Conservation (phyloP, 1,140 invertebrate species). For the Drosophila erecta region DNA sequence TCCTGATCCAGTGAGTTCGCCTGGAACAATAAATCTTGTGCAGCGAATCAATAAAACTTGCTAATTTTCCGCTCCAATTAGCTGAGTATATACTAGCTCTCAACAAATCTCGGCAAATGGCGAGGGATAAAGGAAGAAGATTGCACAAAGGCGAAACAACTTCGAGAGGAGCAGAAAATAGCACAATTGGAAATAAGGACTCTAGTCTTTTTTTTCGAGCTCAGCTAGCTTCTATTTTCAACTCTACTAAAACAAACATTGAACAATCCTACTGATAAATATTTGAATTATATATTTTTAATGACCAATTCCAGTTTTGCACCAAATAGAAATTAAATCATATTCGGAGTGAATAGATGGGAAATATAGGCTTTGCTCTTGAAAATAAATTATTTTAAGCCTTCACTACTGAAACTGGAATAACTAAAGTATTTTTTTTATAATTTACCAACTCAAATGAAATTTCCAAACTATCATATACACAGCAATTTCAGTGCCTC, state of each 20-base stretch:
- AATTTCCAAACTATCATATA: not conserved
- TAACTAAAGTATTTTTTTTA: not conserved
- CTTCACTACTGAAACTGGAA: not conserved
- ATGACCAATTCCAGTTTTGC: not conserved
- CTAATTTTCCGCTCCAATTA: slow-evolving; percentile 79
- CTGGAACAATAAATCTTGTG: slow-evolving; percentile 66
- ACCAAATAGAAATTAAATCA: too few species aligned
- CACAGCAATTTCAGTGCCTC: too few species aligned
- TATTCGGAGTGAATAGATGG: too few species aligned
- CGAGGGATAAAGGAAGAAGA: slow-evolving; percentile 47
- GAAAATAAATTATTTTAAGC: not conserved
- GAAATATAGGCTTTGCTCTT: not conserved
- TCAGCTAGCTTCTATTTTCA: not conserved
- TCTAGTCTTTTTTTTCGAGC: slow-evolving; percentile 1
- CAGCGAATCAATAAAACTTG: slow-evolving; percentile 74
- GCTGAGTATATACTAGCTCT: slow-evolving; percentile 55
- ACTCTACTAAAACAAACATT: slow-evolving; percentile 10
- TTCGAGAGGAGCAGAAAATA: slow-evolving; percentile 11
- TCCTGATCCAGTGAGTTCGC: slow-evolving; percentile 8
- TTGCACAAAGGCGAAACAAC: slow-evolving; percentile 43
- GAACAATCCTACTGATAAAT: too few species aligned
- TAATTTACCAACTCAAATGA: not conserved
- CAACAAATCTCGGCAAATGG: slow-evolving; percentile 39
- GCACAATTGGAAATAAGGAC: slow-evolving; percentile 15
- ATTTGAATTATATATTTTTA: not conserved